Evolutionary conservation across 2,113 vertebrate genomes (phyloP).

Genomic region (Oncorhynchus clarkii): DNA sequence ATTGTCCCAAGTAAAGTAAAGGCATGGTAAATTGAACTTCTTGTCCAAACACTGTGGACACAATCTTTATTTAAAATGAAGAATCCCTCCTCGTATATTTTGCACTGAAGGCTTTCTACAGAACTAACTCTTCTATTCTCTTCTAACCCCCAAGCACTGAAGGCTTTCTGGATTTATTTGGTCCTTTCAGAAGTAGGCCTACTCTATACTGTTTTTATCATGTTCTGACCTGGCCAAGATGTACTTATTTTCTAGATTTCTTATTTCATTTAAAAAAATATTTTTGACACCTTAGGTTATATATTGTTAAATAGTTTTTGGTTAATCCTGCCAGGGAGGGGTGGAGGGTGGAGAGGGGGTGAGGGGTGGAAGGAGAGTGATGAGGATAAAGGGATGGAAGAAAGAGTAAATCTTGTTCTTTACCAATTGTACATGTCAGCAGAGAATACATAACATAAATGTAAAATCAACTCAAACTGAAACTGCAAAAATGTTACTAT

Average conservation of each 20-base stretch:
- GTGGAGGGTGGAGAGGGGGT: not conserved
- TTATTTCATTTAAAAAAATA: slow-evolving; percentile 2
- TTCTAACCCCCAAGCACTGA: slow-evolving; percentile 75
- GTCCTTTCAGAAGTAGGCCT: slow-evolving; percentile 69
- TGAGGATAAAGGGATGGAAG: not conserved
- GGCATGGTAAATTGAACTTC: no score
- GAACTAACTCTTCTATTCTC: slow-evolving; percentile 68
- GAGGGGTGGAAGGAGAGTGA: slow-evolving; percentile 59
- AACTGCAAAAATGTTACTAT: not conserved
- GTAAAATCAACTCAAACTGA: not conserved
- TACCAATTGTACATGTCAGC: slow-evolving; percentile 68
- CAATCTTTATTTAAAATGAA: slow-evolving; percentile 47
- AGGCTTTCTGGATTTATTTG: slow-evolving; percentile 75
- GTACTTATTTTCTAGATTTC: slow-evolving; percentile 31
- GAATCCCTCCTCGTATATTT: slow-evolving; percentile 55
- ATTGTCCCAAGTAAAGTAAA: not conserved
- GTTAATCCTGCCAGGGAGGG: not conserved
- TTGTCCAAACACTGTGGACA: slow-evolving; percentile 35
- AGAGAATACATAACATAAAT: slow-evolving; percentile 43
- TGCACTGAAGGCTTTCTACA: slow-evolving; percentile 74
- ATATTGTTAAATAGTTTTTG: slow-evolving; percentile 28
- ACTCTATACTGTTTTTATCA: slow-evolving; percentile 43
- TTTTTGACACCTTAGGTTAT: slow-evolving; percentile 23
- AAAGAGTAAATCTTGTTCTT: slow-evolving; percentile 56
- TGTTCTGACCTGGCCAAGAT: slow-evolving; percentile 38